A percentile compares a stretch with the other conserved stretches of the same genome.
These are phyloP conservation scores for Chlorospingus flavigularis DNA, from an alignment of 2,797 vertebrate genomes.

Conservation along the genomic window DNA sequence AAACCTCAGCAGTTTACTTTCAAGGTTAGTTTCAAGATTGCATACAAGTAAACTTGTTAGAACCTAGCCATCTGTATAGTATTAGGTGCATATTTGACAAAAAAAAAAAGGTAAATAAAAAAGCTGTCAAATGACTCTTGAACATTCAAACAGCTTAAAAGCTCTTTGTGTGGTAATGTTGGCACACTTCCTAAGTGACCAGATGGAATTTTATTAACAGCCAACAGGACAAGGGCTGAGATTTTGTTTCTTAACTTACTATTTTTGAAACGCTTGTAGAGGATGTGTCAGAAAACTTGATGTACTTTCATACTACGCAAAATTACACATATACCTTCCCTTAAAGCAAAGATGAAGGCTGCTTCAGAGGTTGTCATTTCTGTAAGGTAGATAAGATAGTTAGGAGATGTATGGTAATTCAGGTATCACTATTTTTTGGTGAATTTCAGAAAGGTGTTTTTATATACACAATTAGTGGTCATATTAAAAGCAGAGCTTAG, in stretches of 20 bases:
- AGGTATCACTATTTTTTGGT: neutral
- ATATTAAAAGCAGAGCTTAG: neutral
- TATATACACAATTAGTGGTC: neutral
- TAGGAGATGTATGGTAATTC: neutral
- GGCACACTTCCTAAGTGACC: constrained; percentile 63
- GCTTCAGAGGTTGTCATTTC: neutral
- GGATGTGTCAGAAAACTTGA: constrained; percentile 47
- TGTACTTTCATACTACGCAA: neutral
- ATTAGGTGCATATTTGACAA: constrained; percentile 55
- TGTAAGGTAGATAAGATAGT: neutral
- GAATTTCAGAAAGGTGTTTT: neutral
- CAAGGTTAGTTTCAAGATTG: constrained; percentile 48
- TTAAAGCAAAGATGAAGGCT: neutral
- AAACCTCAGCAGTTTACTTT: constrained; percentile 60
- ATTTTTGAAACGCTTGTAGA: constrained; percentile 19
- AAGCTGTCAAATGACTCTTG: constrained; percentile 47
- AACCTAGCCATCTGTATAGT: constrained; percentile 56
- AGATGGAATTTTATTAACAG: constrained; percentile 69
- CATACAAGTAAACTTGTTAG: constrained; percentile 55
- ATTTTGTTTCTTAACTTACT: constrained; percentile 39
- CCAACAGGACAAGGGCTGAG: constrained; percentile 49
- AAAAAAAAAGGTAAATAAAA: constrained; percentile 34
- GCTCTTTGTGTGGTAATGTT: constrained; percentile 49
- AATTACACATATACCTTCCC: constrained; percentile 24
- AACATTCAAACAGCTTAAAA: neutral